These are phyloP conservation scores for Archips xylosteana DNA, from an alignment of 2,888 invertebrate species.

Conservation along the genomic window DNA sequence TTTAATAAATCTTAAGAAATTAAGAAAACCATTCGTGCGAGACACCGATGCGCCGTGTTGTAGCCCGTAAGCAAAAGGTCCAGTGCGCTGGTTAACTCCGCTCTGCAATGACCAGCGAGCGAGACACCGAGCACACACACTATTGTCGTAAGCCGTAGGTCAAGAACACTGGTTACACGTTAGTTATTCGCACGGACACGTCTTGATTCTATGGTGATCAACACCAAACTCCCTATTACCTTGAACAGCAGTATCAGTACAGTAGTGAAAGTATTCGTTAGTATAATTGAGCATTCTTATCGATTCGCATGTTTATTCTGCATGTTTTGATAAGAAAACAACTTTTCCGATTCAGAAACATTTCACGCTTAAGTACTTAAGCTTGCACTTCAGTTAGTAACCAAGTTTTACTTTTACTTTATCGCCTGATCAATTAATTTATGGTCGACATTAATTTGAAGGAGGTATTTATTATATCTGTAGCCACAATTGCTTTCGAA, in stretches of 20 bases:
- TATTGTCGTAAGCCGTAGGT: too few species aligned
- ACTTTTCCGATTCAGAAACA: conserved; percentile 63
- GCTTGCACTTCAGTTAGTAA: conserved; percentile 44
- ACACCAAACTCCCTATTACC: too few species aligned
- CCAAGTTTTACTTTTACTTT: conserved; percentile 44
- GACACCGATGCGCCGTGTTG: too few species aligned
- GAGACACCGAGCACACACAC: too few species aligned
- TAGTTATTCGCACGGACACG: too few species aligned
- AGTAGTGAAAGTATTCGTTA: conserved; percentile 81
- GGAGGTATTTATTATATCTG: conserved; percentile 40
- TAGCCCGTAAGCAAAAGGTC: too few species aligned
- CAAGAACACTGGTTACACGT: too few species aligned
- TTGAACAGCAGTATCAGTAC: conserved; percentile 74
- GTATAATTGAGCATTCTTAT: conserved; percentile 74
- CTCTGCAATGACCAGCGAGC: too few species aligned
- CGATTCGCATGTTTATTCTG: conserved; percentile 66
- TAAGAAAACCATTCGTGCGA: too few species aligned
- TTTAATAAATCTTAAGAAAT: too few species aligned
- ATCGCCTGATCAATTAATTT: conserved; percentile 42
- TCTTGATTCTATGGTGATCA: too few species aligned
- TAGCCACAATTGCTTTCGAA: conserved; percentile 42
- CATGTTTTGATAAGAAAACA: conserved; percentile 70
- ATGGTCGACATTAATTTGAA: conserved; percentile 42
- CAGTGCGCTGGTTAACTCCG: too few species aligned
- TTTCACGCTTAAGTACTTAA: conserved; percentile 54